Evolutionary conservation across 2,888 invertebrate species (phyloP), one percentile per base, ranked within the genome.

Genomic region (Sphaeridia pumilis): DNA sequence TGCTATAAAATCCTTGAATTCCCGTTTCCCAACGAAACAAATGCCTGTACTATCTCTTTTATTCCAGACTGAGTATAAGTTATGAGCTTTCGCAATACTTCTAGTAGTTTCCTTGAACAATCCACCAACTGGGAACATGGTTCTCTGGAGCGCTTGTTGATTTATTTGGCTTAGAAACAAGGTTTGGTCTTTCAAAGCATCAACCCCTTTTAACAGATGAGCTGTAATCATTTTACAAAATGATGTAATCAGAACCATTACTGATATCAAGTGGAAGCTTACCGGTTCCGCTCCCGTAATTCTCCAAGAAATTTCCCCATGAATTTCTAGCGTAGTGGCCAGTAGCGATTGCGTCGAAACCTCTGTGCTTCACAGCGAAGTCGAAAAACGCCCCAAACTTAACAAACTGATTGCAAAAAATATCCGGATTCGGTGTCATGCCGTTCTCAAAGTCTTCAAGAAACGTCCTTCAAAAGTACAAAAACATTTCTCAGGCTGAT

Each of bases 371-470:
- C 64, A 77, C 74, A 49, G 87, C 88, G 76, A 87, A 81, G 67
- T 84, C 75, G 70, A 82, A 83, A 73, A 97, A 92, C 59, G 81
- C 76, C 69, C 87, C 81, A 76, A 97, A 98, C 75, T 98, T 97
- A 49, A 98, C 84, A 65, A 81, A 76, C 67, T 81, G 82, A 72
- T 98, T 98, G 73, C 97, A 98, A 49, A 90, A 72, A 68, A 97
- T 83, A 71, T 98, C 97, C n/a, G 97, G 95, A 74, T 97, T 97
- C 38, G 95, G 93, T 0, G 95, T 97, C 49, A 78, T 69, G 2
- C 95, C 95, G 53, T 70, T 75, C 70, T 87, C 78, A 71, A 94
- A 95, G 67, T 88, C 89, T 62, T 82, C 78, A 31, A 95, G 67
- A 63, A 94, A 75, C 51, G 81, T 74, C 60, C 85, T 86, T 67